Conservation (phyloP, 2,113 vertebrate genomes). For the Empidonax traillii region DNA sequence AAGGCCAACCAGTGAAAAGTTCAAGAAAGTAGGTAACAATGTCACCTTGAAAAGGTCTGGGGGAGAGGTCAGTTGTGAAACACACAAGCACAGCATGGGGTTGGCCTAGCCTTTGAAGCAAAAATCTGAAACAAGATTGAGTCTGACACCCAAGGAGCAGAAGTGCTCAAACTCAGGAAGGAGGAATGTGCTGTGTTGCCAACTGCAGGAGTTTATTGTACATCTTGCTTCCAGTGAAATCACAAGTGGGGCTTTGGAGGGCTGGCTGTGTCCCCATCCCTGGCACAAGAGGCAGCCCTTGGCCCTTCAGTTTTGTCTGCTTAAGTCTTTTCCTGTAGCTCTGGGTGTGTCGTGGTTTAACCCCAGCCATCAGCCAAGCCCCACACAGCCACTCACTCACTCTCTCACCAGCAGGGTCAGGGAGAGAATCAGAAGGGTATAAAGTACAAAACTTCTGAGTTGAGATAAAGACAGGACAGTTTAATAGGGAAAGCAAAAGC, state of each 20-base stretch:
- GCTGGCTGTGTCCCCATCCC: background rate
- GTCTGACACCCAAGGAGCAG: background rate
- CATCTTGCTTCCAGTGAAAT: background rate
- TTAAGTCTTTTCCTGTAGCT: background rate
- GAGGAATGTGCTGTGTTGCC: background rate
- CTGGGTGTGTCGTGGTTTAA: background rate
- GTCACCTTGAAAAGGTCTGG: background rate
- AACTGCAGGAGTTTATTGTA: background rate
- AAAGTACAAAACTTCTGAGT: background rate
- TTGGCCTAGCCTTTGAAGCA: background rate
- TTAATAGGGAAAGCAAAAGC: background rate
- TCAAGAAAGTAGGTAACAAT: background rate
- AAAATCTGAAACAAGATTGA: background rate
- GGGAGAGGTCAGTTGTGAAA: background rate
- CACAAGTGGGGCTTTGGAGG: background rate
- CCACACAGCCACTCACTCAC: background rate
- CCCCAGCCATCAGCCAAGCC: background rate
- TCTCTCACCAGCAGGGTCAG: background rate
- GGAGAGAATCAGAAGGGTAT: background rate
- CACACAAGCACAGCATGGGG: background rate
- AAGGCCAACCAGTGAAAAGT: conserved; percentile 1
- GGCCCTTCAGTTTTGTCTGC: background rate
- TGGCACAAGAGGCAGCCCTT: background rate
- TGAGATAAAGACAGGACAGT: background rate
- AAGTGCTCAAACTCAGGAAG: background rate